phyloP scores from a whole-genome alignment of 2,888 invertebrate genomes.

The Tachina grossa region DNA sequence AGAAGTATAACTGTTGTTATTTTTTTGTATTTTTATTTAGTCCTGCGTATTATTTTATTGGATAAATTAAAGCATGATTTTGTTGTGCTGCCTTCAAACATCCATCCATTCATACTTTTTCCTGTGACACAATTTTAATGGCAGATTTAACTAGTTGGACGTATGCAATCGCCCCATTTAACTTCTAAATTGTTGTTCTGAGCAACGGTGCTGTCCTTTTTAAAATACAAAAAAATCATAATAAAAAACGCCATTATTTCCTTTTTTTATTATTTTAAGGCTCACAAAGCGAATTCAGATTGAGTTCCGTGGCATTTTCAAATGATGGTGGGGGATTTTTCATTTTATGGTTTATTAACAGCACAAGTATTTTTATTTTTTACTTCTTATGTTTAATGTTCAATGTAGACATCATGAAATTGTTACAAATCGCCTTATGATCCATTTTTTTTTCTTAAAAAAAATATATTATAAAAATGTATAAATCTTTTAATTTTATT shows the following conservation, averaged over 20 bases:
- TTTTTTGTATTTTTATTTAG: conserved; percentile 40
- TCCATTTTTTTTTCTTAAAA: conserved; percentile 67
- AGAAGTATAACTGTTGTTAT: not conserved
- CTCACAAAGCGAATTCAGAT: not conserved
- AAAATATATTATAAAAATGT: not conserved
- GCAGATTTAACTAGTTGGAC: conserved; percentile 50
- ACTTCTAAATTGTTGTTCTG: conserved; percentile 67
- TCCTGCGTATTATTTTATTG: conserved; percentile 33
- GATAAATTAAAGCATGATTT: conserved; percentile 2
- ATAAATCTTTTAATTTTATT: conserved; percentile 74
- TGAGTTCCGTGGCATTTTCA: conserved; percentile 6
- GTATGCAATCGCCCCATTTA: conserved; percentile 63
- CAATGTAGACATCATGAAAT: conserved; percentile 73
- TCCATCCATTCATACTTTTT: not conserved
- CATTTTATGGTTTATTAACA: conserved; percentile 74
- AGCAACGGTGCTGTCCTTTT: conserved; percentile 25
- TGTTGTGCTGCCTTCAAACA: conserved; percentile 3
- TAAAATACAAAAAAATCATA: not conserved
- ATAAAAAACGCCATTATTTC: conserved; percentile 7
- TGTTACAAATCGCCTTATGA: conserved; percentile 79
- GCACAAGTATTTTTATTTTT: conserved; percentile 47
- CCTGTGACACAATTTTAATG: conserved; percentile 10
- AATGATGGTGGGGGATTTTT: conserved; percentile 18
- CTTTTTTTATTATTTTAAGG: conserved; percentile 8
- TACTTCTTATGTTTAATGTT: conserved; percentile 75